Evolutionary conservation across 2,797 vertebrate genomes (phyloP), one percentile per base, ranked within the genome.

Genomic region (Anguilla marmorata): DNA sequence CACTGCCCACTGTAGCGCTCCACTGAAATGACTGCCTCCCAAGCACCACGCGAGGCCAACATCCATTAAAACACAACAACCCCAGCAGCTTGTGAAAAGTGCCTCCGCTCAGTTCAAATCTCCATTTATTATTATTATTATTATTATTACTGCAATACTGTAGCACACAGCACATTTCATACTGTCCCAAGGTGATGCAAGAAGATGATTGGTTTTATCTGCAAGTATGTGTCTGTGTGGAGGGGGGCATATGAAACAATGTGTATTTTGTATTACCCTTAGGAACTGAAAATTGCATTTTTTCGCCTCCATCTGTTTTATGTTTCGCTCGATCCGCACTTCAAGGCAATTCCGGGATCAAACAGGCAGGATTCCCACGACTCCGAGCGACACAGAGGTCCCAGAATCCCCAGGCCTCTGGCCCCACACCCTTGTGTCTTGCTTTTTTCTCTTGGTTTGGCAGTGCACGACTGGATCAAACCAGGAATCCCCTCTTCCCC

Each of bases 381-480:
- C 79, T 82, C 79, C 12, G 0, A n/a, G 41, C 1, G 33, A 50
- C 41, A 82, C 45, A 7, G 79, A 7, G 79, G 41, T 48, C 79
- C 79, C 79, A 82, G 19, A 82, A 24, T 48, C 79, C 45, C 79
- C 21, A n/a, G 79, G 79, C 45, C 79, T 50, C 30, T 14, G 1
- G 1, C 69, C 9, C 11, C 74, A 41, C 6, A 33, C 5, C 37
- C 37, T 4, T 12, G 74, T 7, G 16, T 19, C 33, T 30, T 19
- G 27, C 2, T 30, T 37, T 7, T 66, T 1, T 27, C 21, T 66
- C 63, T 30, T 12, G 60, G 37, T 52, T 60, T 83, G 87, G 37
- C 85, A 58, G 88, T 66, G 86, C 72, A 87, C 85, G 50, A 80
- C 87, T 74, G 60, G 58, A 85, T 69, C 80, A 85, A 86, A 66